phyloP scores from a whole-genome alignment of 2,888 invertebrate genomes.

The Cenopis cana region DNA sequence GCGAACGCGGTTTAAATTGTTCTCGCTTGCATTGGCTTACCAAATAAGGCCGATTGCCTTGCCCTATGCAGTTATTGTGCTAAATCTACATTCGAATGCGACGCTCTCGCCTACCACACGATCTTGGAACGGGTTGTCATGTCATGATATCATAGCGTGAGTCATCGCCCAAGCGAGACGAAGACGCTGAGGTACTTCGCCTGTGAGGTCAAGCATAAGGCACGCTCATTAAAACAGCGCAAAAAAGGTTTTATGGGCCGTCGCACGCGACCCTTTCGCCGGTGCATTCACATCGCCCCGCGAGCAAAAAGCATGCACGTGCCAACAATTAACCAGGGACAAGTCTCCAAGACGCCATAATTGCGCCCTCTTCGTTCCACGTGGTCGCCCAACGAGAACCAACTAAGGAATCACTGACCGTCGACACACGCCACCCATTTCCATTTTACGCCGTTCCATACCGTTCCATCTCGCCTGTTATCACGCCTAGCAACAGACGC shows the following conservation, averaged over 20 bases:
- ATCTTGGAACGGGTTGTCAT: constrained; percentile 65
- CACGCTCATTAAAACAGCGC: constrained; percentile 65
- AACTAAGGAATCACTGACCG: constrained; percentile 67
- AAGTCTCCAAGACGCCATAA: constrained; percentile 56
- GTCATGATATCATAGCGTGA: constrained; percentile 77
- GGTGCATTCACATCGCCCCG: constrained; percentile 68
- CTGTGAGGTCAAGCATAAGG: constrained; percentile 64
- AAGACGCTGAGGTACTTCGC: constrained; percentile 66
- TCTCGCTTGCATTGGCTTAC: constrained; percentile 49
- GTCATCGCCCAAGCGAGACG: constrained; percentile 68
- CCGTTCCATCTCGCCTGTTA: constrained; percentile 66
- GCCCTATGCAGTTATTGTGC: constrained; percentile 43
- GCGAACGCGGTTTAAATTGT: background rate
- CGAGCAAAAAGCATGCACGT: constrained; percentile 75
- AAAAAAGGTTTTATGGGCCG: constrained; percentile 66
- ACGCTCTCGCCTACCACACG: constrained; percentile 44
- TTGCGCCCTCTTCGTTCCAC: constrained; percentile 65
- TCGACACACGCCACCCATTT: constrained; percentile 69
- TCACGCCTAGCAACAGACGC: constrained; percentile 59
- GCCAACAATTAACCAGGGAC: constrained; percentile 78
- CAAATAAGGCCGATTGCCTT: constrained; percentile 54
- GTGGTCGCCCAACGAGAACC: constrained; percentile 72
- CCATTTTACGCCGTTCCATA: constrained; percentile 56
- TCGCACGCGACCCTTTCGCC: constrained; percentile 68
- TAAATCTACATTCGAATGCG: constrained; percentile 37